phyloP scores from a whole-genome alignment of 2,797 vertebrate species.

The Rhabdophis nuchalis region DNA sequence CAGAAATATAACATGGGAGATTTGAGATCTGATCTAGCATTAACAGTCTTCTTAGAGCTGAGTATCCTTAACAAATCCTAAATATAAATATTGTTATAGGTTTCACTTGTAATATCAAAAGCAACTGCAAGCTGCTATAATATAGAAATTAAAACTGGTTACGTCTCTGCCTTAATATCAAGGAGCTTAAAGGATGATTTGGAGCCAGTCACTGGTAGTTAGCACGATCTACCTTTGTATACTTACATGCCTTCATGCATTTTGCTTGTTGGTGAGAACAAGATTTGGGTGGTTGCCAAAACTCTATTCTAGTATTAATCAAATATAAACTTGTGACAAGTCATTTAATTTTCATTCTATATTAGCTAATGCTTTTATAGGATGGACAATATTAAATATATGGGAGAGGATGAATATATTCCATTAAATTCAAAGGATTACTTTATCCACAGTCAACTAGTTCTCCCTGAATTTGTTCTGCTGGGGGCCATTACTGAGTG shows the following conservation, averaged over 20 bases:
- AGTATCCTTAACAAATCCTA: background rate
- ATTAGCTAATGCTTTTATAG: constrained; percentile 24
- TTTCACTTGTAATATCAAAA: background rate
- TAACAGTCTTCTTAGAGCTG: background rate
- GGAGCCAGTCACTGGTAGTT: background rate
- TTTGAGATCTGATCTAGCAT: background rate
- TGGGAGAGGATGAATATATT: background rate
- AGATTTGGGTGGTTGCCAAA: background rate
- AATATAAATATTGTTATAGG: background rate
- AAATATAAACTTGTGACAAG: background rate
- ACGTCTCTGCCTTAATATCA: background rate
- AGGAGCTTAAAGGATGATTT: background rate
- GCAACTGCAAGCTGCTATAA: background rate
- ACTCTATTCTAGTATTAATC: background rate
- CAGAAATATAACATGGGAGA: background rate
- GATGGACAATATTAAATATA: background rate
- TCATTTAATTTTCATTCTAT: background rate
- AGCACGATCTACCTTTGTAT: background rate
- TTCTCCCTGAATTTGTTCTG: constrained; percentile 8
- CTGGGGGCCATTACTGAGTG: background rate
- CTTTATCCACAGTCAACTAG: constrained; percentile 26
- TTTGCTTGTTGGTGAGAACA: background rate
- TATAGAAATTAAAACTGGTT: background rate
- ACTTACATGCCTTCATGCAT: background rate
- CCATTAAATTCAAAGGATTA: constrained; percentile 8